Conservation (phyloP, 2,113 vertebrate species). For the Axis porcinus region DNA sequence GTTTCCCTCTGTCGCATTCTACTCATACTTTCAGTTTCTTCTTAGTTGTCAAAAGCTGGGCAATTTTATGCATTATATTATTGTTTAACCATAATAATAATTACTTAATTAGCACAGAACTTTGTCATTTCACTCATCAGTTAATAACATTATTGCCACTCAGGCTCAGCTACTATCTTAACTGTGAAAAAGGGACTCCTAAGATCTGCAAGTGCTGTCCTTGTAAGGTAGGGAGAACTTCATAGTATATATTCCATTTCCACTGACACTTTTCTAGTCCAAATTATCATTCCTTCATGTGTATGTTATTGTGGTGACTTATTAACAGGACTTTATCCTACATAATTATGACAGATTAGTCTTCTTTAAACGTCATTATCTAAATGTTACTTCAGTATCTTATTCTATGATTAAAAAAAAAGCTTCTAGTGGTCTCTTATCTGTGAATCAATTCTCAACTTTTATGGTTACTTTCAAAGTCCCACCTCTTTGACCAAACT, state of each 20-base stretch:
- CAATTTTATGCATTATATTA: not conserved
- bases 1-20: not conserved
- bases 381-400: not conserved
- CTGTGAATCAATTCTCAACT: not conserved
- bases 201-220: not conserved
- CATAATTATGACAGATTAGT: not conserved
- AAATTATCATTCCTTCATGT: not conserved
- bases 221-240: not conserved
- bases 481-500: not conserved
- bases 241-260: not conserved
- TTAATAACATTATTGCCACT: not conserved
- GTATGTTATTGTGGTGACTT: not conserved
- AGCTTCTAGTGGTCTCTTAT: not conserved
- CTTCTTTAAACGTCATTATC: not conserved
- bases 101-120: not conserved
- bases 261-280: not conserved
- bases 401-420: not conserved
- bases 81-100: not conserved
- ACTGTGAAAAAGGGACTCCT: not conserved
- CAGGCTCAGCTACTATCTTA: not conserved
- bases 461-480: not conserved
- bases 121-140: not conserved
- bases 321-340: not conserved
- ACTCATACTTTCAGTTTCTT: not conserved
- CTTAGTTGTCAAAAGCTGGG: not conserved